These are phyloP conservation scores for Eudasyphora cyanicolor DNA, from an alignment of 2,888 invertebrate species.

Conservation along the genomic window DNA sequence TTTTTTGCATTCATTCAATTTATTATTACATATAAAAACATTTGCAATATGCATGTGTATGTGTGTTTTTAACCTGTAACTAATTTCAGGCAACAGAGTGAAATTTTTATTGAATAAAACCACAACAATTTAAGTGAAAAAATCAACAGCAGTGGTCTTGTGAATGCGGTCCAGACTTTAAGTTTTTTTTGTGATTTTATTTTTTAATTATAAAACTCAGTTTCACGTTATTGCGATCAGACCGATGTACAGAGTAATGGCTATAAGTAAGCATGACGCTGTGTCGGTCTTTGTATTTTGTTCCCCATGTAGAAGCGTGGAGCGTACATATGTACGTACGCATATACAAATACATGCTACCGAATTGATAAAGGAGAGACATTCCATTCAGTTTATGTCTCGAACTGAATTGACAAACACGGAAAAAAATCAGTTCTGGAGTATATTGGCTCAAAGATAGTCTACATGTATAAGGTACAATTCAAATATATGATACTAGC, in stretches of 20 bases:
- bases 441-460: too few species aligned
- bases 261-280: background rate
- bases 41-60: background rate
- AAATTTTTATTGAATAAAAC: slow-evolving; percentile 34
- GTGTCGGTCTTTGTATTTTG: background rate
- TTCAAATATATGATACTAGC: too few species aligned
- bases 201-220: slow-evolving; percentile 47
- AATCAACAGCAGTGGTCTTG: slow-evolving; percentile 24
- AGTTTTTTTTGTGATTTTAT: slow-evolving; percentile 49
- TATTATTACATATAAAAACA: background rate
- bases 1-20: slow-evolving; percentile 3
- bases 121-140: slow-evolving; percentile 54
- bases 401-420: slow-evolving; percentile 23
- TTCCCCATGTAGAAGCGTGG: too few species aligned
- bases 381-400: background rate
- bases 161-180: slow-evolving; percentile 61
- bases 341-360: background rate
- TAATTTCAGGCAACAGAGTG: slow-evolving; percentile 47
- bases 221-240: background rate
- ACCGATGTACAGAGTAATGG: slow-evolving; percentile 1
- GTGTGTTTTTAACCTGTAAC: slow-evolving; percentile 24
- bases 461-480: too few species aligned
- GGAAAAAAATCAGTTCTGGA: too few species aligned
- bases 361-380: background rate
- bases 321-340: too few species aligned